phyloP scores from a whole-genome alignment of 2,113 vertebrate genomes.

The Dicrurus megarhynchus region DNA sequence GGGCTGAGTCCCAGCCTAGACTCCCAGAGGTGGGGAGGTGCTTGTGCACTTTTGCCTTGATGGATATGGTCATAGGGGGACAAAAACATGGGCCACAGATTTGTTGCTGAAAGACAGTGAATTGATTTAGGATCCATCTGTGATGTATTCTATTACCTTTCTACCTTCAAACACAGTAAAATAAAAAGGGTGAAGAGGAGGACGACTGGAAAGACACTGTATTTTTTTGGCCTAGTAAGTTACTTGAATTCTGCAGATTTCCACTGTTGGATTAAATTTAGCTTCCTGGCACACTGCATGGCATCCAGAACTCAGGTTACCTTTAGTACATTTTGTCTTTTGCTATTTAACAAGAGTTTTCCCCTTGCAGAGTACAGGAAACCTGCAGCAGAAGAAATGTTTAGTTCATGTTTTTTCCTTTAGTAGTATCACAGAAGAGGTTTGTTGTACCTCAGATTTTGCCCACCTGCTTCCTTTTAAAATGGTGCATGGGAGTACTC shows the following conservation, averaged over 20 bases:
- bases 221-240: slow-evolving; percentile 70
- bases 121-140: not conserved
- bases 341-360: not conserved
- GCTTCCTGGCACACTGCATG: not conserved
- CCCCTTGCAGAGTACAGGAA: not conserved
- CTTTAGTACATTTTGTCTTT: not conserved
- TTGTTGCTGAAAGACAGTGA: not conserved
- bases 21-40: not conserved
- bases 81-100: not conserved
- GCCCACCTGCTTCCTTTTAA: not conserved
- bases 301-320: not conserved
- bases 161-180: not conserved
- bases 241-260: slow-evolving; percentile 78
- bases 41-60: not conserved
- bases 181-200: not conserved
- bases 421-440: not conserved
- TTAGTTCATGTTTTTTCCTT: not conserved
- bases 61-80: not conserved
- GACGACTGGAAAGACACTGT: not conserved
- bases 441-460: not conserved
- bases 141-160: not conserved
- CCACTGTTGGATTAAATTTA: not conserved
- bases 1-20: too few relatives aligned
- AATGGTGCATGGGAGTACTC: not conserved
- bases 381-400: slow-evolving; percentile 8